A percentile compares a stretch with the other conserved stretches of the same genome.
These are phyloP conservation scores for Lasiommata megera DNA, from an alignment of 2,888 invertebrate species.

Conservation along the genomic window DNA sequence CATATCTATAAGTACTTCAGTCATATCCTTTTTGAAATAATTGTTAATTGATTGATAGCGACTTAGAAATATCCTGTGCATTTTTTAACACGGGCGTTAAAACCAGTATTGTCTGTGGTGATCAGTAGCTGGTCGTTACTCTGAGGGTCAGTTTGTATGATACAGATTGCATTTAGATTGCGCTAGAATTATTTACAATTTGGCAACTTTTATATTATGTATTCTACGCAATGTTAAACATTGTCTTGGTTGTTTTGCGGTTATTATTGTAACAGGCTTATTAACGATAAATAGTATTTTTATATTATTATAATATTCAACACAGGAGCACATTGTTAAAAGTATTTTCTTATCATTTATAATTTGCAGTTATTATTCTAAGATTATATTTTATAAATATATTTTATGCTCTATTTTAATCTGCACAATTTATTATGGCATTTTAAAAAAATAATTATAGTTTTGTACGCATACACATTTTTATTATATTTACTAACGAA, in stretches of 20 bases:
- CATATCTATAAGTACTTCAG: conserved; percentile 3
- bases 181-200: conserved; percentile 64
- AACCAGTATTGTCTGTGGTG: background rate
- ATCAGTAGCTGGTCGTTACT: conserved; percentile 5
- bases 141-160: conserved; percentile 27
- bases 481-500: conserved; percentile 48
- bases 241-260: conserved; percentile 55
- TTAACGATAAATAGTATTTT: conserved; percentile 33
- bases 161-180: conserved; percentile 74
- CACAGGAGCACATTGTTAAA: conserved; percentile 59
- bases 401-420: conserved; percentile 76
- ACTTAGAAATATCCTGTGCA: background rate
- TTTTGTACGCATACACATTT: conserved; percentile 80
- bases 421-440: conserved; percentile 77
- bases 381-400: conserved; percentile 77
- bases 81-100: background rate
- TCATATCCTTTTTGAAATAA: background rate
- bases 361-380: conserved; percentile 72
- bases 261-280: conserved; percentile 40
- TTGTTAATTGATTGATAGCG: background rate
- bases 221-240: conserved; percentile 65
- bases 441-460: conserved; percentile 67
- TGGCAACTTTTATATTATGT: conserved; percentile 41
- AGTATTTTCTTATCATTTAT: conserved; percentile 60
- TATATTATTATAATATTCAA: conserved; percentile 44